phyloP scores from a whole-genome alignment of 2,113 vertebrate genomes.

The Mionectes macconnelli region DNA sequence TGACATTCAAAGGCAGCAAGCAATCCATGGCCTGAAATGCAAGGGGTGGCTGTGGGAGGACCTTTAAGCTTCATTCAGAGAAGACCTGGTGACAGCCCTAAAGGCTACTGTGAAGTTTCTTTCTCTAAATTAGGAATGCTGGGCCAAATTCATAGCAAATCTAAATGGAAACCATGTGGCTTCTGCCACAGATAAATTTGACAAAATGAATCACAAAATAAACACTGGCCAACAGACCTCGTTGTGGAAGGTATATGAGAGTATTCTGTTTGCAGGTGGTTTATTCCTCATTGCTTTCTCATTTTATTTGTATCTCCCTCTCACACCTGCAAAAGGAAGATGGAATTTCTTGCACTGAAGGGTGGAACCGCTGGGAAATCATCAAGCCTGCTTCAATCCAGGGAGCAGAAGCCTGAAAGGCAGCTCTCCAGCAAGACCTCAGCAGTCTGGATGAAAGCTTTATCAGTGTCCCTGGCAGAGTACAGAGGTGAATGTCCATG shows the following conservation, averaged over 20 bases:
- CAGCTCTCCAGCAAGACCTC: neutral
- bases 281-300: neutral
- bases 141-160: neutral
- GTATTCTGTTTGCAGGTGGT: neutral
- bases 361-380: neutral
- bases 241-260: neutral
- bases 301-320: neutral
- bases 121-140: neutral
- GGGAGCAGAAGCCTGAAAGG: neutral
- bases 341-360: neutral
- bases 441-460: neutral
- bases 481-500: neutral
- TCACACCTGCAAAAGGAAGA: neutral
- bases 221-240: rapidly evolving
- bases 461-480: neutral
- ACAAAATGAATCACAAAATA: neutral
- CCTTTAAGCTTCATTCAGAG: neutral
- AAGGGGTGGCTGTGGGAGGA: neutral
- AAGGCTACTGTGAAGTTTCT: neutral
- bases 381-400: neutral
- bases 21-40: neutral
- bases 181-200: neutral
- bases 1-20: neutral
- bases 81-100: neutral
- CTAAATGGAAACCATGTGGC: neutral